A percentile compares a stretch with the other conserved stretches of the same genome.
Evolutionary conservation across 1,140 invertebrate genomes (phyloP).

Genomic region (Sipha flava): DNA sequence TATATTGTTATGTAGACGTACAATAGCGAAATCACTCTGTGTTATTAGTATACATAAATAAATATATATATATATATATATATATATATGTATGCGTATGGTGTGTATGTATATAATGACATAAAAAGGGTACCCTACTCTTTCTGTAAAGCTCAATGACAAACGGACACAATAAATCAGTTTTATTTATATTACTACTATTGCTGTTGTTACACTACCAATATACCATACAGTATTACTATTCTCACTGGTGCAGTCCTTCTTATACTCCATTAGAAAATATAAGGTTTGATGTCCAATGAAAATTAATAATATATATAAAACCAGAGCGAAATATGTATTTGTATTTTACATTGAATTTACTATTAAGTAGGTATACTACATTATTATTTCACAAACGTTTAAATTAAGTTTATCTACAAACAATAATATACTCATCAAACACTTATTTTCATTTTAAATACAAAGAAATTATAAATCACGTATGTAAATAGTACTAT

Average conservation of each 20-base stretch:
- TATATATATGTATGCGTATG: not conserved
- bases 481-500: too few species aligned
- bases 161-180: conserved; percentile 27
- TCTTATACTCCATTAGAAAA: not conserved
- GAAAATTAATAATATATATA: too few species aligned
- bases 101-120: not conserved
- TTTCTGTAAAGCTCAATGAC: conserved; percentile 18
- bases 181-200: conserved; percentile 4
- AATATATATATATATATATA: not conserved
- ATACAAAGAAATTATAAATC: too few species aligned
- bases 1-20: not conserved
- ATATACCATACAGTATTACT: not conserved
- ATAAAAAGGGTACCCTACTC: conserved; percentile 25
- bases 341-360: too few species aligned
- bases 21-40: not conserved
- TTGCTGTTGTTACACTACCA: not conserved
- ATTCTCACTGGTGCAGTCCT: not conserved
- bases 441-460: too few species aligned
- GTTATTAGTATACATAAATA: conserved; percentile 7
- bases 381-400: too few species aligned
- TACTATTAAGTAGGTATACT: too few species aligned
- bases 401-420: too few species aligned
- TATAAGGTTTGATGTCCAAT: too few species aligned
- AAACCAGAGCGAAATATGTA: too few species aligned
- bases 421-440: too few species aligned